A percentile compares a stretch with the other conserved stretches of the same genome.
phyloP scores from a whole-genome alignment of 1,140 invertebrate species.

The Papilio machaon region DNA sequence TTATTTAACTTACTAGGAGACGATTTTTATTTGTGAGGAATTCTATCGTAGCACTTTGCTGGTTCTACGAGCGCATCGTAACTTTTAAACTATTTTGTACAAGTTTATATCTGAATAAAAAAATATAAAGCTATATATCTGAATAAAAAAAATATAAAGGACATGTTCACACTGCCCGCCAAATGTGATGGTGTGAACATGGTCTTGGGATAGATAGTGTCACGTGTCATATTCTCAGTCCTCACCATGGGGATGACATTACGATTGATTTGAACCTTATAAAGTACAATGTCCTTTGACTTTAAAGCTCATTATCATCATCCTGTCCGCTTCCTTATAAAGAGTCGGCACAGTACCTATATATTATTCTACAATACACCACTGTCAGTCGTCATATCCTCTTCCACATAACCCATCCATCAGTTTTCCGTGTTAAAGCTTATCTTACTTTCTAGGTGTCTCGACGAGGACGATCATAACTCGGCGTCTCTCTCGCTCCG shows the following conservation, averaged over 20 bases:
- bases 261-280: too few species aligned
- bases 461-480: constrained; percentile 65
- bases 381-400: neutral
- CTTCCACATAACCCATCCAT: neutral
- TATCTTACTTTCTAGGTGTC: constrained; percentile 55
- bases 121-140: neutral
- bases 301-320: neutral
- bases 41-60: neutral
- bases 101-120: neutral
- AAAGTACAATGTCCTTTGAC: too few species aligned
- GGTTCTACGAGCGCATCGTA: neutral
- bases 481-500: constrained; percentile 62
- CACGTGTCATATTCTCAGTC: too few species aligned
- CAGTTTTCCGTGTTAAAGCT: neutral
- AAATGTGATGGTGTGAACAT: too few species aligned
- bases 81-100: neutral
- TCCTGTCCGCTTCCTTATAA: too few species aligned
- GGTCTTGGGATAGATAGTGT: too few species aligned
- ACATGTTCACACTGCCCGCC: too few species aligned
- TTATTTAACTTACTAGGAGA: neutral
- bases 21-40: neutral
- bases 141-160: too few species aligned
- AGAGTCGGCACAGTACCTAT: neutral
- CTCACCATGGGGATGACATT: too few species aligned
- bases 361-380: neutral